Evolutionary conservation across 2,113 vertebrate genomes (phyloP), one percentile per base, ranked within the genome.

Genomic region (Silurus meridionalis): DNA sequence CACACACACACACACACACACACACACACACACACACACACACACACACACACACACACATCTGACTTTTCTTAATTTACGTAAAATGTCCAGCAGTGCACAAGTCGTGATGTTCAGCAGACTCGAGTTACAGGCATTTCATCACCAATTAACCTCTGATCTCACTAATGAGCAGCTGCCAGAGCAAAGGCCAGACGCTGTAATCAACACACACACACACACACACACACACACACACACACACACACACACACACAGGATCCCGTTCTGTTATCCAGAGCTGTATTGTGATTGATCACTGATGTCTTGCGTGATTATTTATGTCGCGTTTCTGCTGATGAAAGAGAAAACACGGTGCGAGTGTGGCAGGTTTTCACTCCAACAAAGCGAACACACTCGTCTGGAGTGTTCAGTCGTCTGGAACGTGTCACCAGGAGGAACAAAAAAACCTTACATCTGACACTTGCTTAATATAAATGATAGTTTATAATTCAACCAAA

Each of bases 71-170:
- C 8, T 2, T 17, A 74, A 10, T 19, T 23, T 11, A 6, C n/a
- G 17, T 58, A 58, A 58, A 79, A 58, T 79, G n/a, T 80, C 61
- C 66, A 64, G 57, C 58, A 57, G 25, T 71, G 64, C 66, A 75
- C 13, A 82, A 90, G 83, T 83, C 80, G 55, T 80, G 64, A 86
- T 93, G 91, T 94, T 92, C 91, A 92, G 89, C 87, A 80, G 83
- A 79, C 83, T 82, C 58, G 71, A 67, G 55, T 79, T 81, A 48
- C 50, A 90, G 87, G 79, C 88, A 88, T 89, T 92, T 92, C 80
- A 91, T 92, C 90, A 90, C 82, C 88, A 85, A 90, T 92, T 92
- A 91, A 94, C 90, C 90, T 88, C 37, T 80, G 88, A 86, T 89
- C 87, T 86, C 55, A 82, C 89, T 93, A 93, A 94, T 81, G 86